Base-by-base conservation (phyloP, 2,113 vertebrate genomes). In the Merops nubicus region DNA sequence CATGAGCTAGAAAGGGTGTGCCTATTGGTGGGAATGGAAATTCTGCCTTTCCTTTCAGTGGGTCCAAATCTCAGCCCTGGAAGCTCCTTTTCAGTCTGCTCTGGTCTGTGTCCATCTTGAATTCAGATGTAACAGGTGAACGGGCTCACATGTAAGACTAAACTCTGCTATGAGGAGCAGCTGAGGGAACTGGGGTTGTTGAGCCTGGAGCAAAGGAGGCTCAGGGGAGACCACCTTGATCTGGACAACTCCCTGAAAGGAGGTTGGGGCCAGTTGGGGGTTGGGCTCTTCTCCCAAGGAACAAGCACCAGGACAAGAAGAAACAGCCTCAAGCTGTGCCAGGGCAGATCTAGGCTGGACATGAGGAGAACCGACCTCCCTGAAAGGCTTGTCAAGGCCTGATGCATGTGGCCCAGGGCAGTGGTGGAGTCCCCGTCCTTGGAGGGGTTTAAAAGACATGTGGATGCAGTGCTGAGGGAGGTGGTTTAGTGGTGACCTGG, bases 11-110 rank as follows among this genome's bases (percentile, higher is more conserved):
- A 34, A 47, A 51, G 31, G 48, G 25, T 29, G n/a, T 25, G 10
- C n/a, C 38, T 0, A 1, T 3, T 2, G 5, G 12, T 15, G 25
- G 25, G n/a, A 63, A 28, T 16, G 15, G 57, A 14, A 38, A 10
- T 36, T 22, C 28, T 33, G 15, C 33, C n/a, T 56, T 72, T 40
- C 21, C 8, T 36, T 42, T 56, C 29, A 12, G n/a, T 4, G 14
- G 9, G 29, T 60, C 33, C 40, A 15, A 22, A 26, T 23, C 68
- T 78, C 74, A 54, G 43, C 28, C 48, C 43, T 50, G 23, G 34
- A 33, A 57, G 31, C n/a, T 74, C 9, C 15, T 36, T 6, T 70
- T 60, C 48, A 15, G 19, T 23, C 50, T 23, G 28, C 17, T 43
- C 17, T 8, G 3, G 31, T 4, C 56, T 38, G 14, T 18, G 15